A percentile compares a stretch with the other conserved stretches of the same genome.
Conservation (phyloP, 1,140 invertebrate species). For the Drosophila repleta region DNA sequence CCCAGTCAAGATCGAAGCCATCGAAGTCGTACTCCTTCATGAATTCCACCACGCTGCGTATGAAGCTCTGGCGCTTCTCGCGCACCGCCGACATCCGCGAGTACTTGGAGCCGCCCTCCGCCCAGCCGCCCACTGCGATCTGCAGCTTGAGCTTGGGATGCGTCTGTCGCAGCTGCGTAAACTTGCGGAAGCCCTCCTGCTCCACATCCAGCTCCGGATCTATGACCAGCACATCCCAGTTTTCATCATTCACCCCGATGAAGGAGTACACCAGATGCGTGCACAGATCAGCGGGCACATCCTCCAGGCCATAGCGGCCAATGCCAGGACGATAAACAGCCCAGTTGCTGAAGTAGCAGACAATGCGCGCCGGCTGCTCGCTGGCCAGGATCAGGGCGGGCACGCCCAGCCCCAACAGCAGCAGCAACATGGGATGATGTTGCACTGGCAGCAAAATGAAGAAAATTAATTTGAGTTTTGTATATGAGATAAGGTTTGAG, state of each 20-base stretch:
- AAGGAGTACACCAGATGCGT: conserved; percentile 96
- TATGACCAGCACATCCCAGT: conserved; percentile 91
- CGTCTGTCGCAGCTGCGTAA: conserved; percentile 89
- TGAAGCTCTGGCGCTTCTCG: conserved; percentile 88
- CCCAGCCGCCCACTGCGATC: conserved; percentile 94
- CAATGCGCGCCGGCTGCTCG: conserved; percentile 86
- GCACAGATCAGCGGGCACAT: conserved; percentile 92
- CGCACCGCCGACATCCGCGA: conserved; percentile 90
- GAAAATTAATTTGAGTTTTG: not conserved
- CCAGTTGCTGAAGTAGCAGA: conserved; percentile 97
- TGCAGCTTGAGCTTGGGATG: conserved; percentile 91
- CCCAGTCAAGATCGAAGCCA: conserved; percentile 93
- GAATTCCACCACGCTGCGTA: conserved; percentile 91
- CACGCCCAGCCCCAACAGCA: conserved; percentile 51
- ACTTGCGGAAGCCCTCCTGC: conserved; percentile 92
- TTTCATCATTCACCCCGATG: conserved; percentile 91
- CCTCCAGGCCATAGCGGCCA: conserved; percentile 92
- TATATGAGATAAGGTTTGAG: too few species aligned
- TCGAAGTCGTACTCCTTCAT: conserved; percentile 91
- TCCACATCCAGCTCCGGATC: conserved; percentile 92
- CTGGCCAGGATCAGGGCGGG: conserved; percentile 22
- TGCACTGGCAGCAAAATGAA: conserved; percentile 41
- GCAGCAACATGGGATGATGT: conserved; percentile 13
- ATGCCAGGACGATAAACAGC: conserved; percentile 93
- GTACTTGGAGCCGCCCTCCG: conserved; percentile 93